A percentile compares a stretch with the other conserved stretches of the same genome.
Evolutionary conservation across 2,113 vertebrate genomes (phyloP).

Genomic region (Malurus melanocephalus): DNA sequence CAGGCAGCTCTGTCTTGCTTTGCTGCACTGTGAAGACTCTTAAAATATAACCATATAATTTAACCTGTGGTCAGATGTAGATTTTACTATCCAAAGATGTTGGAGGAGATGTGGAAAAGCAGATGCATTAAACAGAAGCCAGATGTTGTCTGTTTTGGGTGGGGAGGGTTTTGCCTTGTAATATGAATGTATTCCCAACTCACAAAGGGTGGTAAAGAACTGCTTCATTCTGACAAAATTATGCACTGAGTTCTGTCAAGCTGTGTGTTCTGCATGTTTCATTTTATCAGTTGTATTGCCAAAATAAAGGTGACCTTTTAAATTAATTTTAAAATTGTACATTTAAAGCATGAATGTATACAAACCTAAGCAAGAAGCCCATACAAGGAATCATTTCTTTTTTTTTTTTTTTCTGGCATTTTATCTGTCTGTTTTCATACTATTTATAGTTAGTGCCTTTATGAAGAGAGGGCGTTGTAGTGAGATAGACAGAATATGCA

Average conservation of each 20-base stretch:
- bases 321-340: conserved; percentile 45
- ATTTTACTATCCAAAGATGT: conserved; percentile 64
- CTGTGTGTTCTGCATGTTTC: conserved; percentile 64
- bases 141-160: not conserved
- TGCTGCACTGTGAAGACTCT: conserved; percentile 60
- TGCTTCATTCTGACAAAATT: conserved; percentile 59
- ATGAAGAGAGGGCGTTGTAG: conserved; percentile 50
- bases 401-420: not conserved
- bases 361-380: conserved; percentile 19
- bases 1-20: conserved; percentile 24
- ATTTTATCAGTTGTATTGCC: conserved; percentile 59
- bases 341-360: conserved; percentile 65
- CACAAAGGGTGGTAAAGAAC: conserved; percentile 33
- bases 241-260: conserved; percentile 65
- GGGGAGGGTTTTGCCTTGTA: not conserved
- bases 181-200: conserved; percentile 61
- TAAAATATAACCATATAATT: conserved; percentile 42
- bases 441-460: conserved; percentile 69
- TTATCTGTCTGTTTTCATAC: not conserved
- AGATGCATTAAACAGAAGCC: conserved; percentile 19
- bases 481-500: conserved; percentile 52
- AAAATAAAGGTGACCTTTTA: conserved; percentile 49
- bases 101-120: conserved; percentile 40
- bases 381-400: not conserved
- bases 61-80: conserved; percentile 30